Percentiles rank a stretch among this genome's conserved stretches.
Conservation (phyloP, 2,888 invertebrate genomes). For the Anthophora plumipes region DNA sequence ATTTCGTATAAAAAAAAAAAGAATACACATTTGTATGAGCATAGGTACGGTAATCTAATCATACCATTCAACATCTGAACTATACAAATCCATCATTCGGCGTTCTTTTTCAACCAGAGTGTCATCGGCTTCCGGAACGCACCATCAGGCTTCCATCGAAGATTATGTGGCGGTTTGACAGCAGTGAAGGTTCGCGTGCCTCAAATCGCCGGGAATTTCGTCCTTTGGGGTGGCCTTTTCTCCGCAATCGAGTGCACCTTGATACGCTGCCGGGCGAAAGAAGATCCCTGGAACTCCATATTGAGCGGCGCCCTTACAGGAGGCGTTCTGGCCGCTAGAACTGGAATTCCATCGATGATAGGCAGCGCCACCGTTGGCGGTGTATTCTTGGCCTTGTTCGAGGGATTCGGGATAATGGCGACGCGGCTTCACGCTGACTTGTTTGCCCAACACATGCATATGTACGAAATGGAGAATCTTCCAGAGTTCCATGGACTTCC, state of each 20-base stretch:
- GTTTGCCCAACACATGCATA: constrained; percentile 92
- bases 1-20: too few species aligned
- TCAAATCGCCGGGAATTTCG: constrained; percentile 97
- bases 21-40: too few species aligned
- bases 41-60: too few species aligned
- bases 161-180: constrained; percentile 90
- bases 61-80: too few species aligned
- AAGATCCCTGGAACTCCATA: constrained; percentile 98
- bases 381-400: constrained; percentile 96
- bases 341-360: constrained; percentile 94
- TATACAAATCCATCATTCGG: neutral
- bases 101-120: constrained; percentile 86
- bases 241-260: constrained; percentile 98
- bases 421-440: constrained; percentile 95
- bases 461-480: constrained; percentile 86
- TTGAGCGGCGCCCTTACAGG: constrained; percentile 97
- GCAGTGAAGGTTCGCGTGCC: constrained; percentile 94
- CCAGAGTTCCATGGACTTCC: constrained; percentile 36
- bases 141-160: constrained; percentile 91
- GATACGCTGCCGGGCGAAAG: constrained; percentile 95
- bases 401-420: constrained; percentile 97
- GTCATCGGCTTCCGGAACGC: constrained; percentile 98
- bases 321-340: constrained; percentile 96
- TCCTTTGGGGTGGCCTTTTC: constrained; percentile 98
- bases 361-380: constrained; percentile 98